phyloP scores from a whole-genome alignment of 2,888 invertebrate species.

The Drosophila rellima region DNA sequence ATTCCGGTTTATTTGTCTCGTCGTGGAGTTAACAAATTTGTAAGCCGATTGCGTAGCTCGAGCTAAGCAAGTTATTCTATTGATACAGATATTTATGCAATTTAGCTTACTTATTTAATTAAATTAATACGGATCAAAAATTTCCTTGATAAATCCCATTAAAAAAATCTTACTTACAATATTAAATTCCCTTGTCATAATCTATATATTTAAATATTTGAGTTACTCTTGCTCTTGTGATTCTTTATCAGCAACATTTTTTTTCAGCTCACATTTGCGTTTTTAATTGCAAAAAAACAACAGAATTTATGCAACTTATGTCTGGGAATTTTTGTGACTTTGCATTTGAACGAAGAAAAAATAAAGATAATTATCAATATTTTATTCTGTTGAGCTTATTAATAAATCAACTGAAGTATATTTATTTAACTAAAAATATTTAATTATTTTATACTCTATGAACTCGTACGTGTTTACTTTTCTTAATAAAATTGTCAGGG shows the following conservation, averaged over 20 bases:
- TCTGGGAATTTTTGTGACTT: constrained; percentile 17
- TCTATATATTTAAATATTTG: not conserved
- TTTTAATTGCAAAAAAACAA: constrained; percentile 29
- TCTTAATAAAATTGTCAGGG: too few species aligned
- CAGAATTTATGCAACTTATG: constrained; percentile 22
- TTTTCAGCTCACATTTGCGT: constrained; percentile 38
- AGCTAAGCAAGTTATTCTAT: constrained; percentile 11
- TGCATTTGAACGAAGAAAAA: too few species aligned
- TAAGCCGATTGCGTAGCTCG: constrained; percentile 17
- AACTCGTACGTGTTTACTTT: too few species aligned
- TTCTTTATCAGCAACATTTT: not conserved
- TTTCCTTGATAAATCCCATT: not conserved
- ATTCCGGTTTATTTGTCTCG: constrained; percentile 59
- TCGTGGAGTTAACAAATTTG: constrained; percentile 24
- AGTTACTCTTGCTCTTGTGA: not conserved
- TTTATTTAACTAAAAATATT: not conserved
- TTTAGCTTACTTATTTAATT: constrained; percentile 11
- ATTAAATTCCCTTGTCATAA: not conserved
- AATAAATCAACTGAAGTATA: not conserved
- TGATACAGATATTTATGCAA: not conserved
- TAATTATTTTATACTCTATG: too few species aligned
- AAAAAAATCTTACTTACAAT: not conserved
- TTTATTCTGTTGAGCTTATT: not conserved
- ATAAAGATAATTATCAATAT: too few species aligned
- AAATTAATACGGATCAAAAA: constrained; percentile 1